phyloP scores from a whole-genome alignment of 2,113 vertebrate species.

The Callopanchax toddi region DNA sequence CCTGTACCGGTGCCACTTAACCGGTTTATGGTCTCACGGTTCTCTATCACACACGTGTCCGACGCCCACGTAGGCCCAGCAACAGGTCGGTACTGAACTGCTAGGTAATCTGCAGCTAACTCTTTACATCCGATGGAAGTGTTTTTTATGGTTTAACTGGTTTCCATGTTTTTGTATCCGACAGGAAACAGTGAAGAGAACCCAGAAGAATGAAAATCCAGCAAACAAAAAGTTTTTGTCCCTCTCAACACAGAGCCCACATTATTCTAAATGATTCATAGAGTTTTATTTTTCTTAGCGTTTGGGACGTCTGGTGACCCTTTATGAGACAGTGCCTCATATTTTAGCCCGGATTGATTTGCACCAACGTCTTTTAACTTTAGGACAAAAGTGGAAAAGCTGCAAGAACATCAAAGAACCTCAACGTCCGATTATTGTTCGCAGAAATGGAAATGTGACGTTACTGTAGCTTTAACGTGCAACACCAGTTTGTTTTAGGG shows the following conservation, averaged over 20 bases:
- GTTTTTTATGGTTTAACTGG: neutral
- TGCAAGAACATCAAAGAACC: constrained; percentile 39
- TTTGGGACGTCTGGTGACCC: constrained; percentile 64
- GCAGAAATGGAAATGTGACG: constrained; percentile 46
- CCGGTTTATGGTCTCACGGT: constrained; percentile 89
- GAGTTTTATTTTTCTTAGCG: constrained; percentile 70
- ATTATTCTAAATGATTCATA: constrained; percentile 68
- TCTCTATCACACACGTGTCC: constrained; percentile 95
- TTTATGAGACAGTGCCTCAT: constrained; percentile 78
- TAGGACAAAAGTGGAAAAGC: constrained; percentile 26
- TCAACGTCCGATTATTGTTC: constrained; percentile 26
- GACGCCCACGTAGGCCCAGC: constrained; percentile 81
- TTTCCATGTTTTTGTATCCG: constrained; percentile 21
- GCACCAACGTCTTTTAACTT: constrained; percentile 51
- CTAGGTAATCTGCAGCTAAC: neutral
- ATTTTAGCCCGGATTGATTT: constrained; percentile 63
- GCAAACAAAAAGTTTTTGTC: constrained; percentile 16
- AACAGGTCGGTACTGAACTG: constrained; percentile 79
- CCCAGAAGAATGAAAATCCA: constrained; percentile 70
- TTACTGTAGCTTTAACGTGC: constrained; percentile 40
- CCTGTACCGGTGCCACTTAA: constrained; percentile 75
- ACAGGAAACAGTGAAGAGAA: constrained; percentile 80
- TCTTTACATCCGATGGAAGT: neutral
- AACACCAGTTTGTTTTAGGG: constrained; percentile 22
- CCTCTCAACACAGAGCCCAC: constrained; percentile 48